A percentile compares a stretch with the other conserved stretches of the same genome.
Conservation (phyloP, 2,113 vertebrate species). For the Fulmarus glacialis region DNA sequence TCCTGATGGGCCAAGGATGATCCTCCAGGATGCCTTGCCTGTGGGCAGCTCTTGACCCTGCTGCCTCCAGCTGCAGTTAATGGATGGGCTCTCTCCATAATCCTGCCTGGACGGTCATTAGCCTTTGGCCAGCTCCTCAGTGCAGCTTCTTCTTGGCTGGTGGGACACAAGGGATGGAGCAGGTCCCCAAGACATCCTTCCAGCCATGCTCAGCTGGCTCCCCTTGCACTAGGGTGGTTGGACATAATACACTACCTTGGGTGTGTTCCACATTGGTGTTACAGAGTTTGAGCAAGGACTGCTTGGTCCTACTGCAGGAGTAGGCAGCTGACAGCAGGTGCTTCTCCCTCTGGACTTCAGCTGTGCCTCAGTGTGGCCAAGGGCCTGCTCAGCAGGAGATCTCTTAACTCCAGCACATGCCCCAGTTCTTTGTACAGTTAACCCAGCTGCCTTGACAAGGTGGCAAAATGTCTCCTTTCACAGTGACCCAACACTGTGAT, state of each 20-base stretch:
- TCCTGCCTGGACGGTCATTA: rapidly evolving
- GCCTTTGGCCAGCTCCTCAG: background rate
- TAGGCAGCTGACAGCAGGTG: background rate
- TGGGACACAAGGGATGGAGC: background rate
- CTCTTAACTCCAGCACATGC: background rate
- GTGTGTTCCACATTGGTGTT: background rate
- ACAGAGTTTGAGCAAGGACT: background rate
- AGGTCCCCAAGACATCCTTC: background rate
- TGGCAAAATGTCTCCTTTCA: background rate
- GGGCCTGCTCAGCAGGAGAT: background rate
- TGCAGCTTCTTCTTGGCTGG: background rate
- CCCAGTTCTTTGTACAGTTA: rapidly evolving
- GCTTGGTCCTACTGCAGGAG: background rate
- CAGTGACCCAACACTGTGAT: background rate
- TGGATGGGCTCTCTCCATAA: background rate
- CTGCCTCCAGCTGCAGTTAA: background rate
- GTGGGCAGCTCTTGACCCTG: background rate
- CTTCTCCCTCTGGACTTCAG: background rate
- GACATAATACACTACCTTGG: background rate
- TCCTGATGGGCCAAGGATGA: background rate
- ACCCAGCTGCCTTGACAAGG: background rate
- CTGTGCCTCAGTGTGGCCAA: background rate
- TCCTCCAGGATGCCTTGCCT: background rate
- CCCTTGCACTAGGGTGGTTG: background rate
- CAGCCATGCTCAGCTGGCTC: background rate